Evolutionary conservation across 1,140 invertebrate species (phyloP), one percentile per base, ranked within the genome.

Genomic region (Sycobia sp.): DNA sequence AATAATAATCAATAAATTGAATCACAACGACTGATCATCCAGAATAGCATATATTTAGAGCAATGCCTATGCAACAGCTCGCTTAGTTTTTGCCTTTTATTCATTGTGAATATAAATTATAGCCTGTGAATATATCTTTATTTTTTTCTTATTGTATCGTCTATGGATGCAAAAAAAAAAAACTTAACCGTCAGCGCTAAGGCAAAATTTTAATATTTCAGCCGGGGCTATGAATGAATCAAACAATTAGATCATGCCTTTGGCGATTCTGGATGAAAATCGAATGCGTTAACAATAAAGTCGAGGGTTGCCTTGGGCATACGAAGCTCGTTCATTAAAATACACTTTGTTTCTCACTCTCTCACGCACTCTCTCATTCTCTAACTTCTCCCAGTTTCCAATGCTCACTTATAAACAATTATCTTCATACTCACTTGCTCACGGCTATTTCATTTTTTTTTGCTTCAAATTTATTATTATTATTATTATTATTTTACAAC

Each of bases 291-390:
- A 76, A 79, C 72, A 77, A 71, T 73, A 69, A 72, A 65, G 67
- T 74, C 70, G 72, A 73, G 69, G 62, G 65, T 68, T 74, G 71
- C 70, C 67, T 65, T 54, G 47, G 68, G 62, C 68, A 74, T 68
- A 47, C 69, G 64, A 78, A 77, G 74, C 74, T 79, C 76, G 67
- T 76, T 78, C 70, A 57, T 69, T 73, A 76, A 79, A 79, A 77
- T 77, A 76, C 75, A 76, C 56, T 67, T 69, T 69, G 71, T 59
- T 63, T 66, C 57, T 69, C 34, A 64, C n/a, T 59, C 25, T n/a
- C n/a, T n/a, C n/a, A n/a, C n/a, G 2, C 27, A 10, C 14, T 39
- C 14, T 39, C 14, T 34, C 32, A 34, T 34, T 34, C 11, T 34
- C 11, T 34, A 5, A 34, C 32, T 34, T 34, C 32, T 34, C 11